These are phyloP conservation scores for Physocephala rufipes DNA, from an alignment of 2,888 invertebrate genomes.

Conservation along the genomic window DNA sequence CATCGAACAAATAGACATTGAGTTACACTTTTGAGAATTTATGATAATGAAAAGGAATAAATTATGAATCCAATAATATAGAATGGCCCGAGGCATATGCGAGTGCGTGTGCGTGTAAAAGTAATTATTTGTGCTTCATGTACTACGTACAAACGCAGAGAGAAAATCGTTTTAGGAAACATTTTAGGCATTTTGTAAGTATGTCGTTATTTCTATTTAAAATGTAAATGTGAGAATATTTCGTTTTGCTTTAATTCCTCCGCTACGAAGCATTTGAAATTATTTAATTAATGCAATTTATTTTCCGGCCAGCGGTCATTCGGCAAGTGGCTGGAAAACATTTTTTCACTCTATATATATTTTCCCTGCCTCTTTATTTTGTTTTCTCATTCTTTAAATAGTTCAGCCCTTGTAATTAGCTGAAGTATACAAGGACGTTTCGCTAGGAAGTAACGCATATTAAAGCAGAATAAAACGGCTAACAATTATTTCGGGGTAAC, in stretches of 20 bases:
- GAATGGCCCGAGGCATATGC: not conserved
- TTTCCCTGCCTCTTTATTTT: slow-evolving; percentile 3
- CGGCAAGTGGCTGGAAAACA: not conserved
- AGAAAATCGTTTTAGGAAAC: not conserved
- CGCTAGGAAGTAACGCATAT: too few relatives aligned
- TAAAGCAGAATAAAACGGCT: too few relatives aligned
- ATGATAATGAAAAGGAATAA: not conserved
- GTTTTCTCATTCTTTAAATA: not conserved
- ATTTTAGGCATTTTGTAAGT: not conserved
- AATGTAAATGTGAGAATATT: too few relatives aligned
- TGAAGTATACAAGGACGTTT: not conserved
- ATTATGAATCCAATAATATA: not conserved
- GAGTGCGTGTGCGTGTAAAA: not conserved
- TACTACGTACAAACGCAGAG: not conserved
- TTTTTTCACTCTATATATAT: slow-evolving; percentile 32
- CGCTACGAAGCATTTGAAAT: not conserved
- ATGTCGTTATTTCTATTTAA: too few relatives aligned
- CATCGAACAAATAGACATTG: too few relatives aligned
- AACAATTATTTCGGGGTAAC: too few relatives aligned
- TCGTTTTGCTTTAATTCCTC: too few relatives aligned
- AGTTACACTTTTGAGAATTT: not conserved
- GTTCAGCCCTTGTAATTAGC: slow-evolving; percentile 8
- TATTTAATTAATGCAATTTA: not conserved
- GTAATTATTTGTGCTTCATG: not conserved
- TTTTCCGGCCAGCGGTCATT: not conserved